phyloP scores from a whole-genome alignment of 2,113 vertebrate genomes.

The Todiramphus saurophagus region DNA sequence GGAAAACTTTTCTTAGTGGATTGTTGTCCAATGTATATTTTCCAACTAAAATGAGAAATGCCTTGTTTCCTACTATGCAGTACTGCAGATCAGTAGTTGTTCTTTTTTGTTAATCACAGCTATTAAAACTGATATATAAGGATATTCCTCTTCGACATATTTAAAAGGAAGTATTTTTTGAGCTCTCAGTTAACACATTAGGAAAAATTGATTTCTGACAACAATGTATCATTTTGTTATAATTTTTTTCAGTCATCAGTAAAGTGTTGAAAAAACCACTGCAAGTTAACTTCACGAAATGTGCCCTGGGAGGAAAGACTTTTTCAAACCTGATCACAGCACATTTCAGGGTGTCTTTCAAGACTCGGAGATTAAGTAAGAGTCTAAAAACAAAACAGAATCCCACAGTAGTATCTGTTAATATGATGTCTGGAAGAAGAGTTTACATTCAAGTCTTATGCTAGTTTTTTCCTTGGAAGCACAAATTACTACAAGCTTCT shows the following conservation, averaged over 20 bases:
- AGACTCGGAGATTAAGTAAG: not conserved
- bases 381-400: not conserved
- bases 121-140: not conserved
- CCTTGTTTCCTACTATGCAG: not conserved
- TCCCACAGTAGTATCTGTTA: not conserved
- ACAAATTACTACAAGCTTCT: not conserved
- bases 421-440: not conserved
- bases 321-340: not conserved
- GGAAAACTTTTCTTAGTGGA: not conserved
- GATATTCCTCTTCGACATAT: not conserved
- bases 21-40: not conserved
- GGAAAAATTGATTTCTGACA: not conserved
- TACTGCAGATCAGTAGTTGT: not conserved
- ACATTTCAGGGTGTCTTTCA: not conserved
- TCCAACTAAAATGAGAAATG: not conserved
- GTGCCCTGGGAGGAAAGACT: fast-evolving
- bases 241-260: not conserved
- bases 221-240: not conserved
- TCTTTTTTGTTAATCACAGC: not conserved
- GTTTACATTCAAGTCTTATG: not conserved
- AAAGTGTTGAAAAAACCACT: not conserved
- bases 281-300: not conserved
- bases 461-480: not conserved
- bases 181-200: not conserved
- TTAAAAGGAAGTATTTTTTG: not conserved